Evolutionary conservation across 2,113 vertebrate genomes (phyloP), one percentile per base, ranked within the genome.

Genomic region (Cynopterus brachyotis): DNA sequence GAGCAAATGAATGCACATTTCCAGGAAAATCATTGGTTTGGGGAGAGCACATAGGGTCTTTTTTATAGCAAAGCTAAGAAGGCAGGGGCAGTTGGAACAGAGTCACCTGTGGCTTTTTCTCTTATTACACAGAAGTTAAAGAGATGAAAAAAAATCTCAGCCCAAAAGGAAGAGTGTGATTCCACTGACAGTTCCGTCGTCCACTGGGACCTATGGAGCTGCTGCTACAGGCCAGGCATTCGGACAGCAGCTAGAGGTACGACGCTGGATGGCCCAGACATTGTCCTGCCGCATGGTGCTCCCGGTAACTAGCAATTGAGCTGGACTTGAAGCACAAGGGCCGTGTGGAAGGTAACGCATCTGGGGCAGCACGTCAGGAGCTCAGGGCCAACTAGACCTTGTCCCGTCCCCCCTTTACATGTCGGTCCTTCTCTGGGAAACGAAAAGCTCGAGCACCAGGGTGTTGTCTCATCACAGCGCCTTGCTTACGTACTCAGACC

Each of bases 371-470:
- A 35, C 59, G 4, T 13, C 3, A 9, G 62, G 81, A 30, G 20
- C 42, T 59, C 16, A 45, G 10, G 17, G 3, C 16, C 28, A 6
- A 6, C 59, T 7, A 22, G 59, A 0, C 4, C 47, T 42, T 7
- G 5, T 3, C 69, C n/a, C n/a, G n/a, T n/a, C n/a, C n/a, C n/a
- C 0, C 4, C 59, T 53, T 5, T 42, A 0, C 13, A 0, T 20
- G 9, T 3, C 40, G 2, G 0, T 28, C 82, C 42, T 64, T 19
- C 20, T 69, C 57, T 30, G 7, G 0, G 9, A 59, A 45, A 55
- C 4, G 12, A 42, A 84, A 72, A 24, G 62, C 45, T 53, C 37
- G 47, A 32, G 91, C 59, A 40, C 13, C 0, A 66, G 28, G 17
- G 8, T 10, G 4, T 26, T 26, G 9, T 9, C 83, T 19, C 19